Conservation (phyloP, 2,113 vertebrate species). For the Capricornis sumatraensis region DNA sequence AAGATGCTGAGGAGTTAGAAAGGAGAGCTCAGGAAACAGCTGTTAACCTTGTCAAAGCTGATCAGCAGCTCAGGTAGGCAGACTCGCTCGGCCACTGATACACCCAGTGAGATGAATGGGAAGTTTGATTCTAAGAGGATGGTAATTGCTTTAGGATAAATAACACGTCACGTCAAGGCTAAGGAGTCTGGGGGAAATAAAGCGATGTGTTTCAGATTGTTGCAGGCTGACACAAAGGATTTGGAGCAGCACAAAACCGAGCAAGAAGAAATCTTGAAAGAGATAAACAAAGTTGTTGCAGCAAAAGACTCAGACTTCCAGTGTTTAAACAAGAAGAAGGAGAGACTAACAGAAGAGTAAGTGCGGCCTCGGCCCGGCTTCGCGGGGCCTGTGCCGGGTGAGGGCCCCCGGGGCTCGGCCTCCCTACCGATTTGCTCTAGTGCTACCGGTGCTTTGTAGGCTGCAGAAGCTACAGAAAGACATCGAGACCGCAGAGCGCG, state of each 20-base stretch:
- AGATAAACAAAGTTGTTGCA: conserved; percentile 80
- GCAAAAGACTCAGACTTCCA: conserved; percentile 83
- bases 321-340: conserved; percentile 80
- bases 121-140: not conserved
- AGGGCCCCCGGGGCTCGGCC: not conserved
- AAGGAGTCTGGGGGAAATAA: not conserved
- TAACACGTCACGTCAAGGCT: not conserved
- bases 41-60: conserved; percentile 80
- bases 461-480: conserved; percentile 84
- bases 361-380: not conserved
- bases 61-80: conserved; percentile 85
- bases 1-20: conserved; percentile 85
- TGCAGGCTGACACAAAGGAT: conserved; percentile 78
- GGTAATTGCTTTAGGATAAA: not conserved
- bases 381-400: not conserved
- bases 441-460: conserved; percentile 67
- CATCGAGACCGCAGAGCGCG: conserved; percentile 74
- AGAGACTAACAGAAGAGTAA: conserved; percentile 80
- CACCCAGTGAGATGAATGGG: not conserved
- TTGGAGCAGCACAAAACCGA: conserved; percentile 80
- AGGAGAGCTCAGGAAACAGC: conserved; percentile 81
- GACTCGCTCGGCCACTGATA: not conserved
- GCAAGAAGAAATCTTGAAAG: conserved; percentile 82
- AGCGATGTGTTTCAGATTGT: conserved; percentile 74
- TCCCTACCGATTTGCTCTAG: not conserved